Percentiles rank a stretch among this genome's conserved stretches.
Conservation (phyloP, 2,113 vertebrate genomes). For the Triplophysa rosa region DNA sequence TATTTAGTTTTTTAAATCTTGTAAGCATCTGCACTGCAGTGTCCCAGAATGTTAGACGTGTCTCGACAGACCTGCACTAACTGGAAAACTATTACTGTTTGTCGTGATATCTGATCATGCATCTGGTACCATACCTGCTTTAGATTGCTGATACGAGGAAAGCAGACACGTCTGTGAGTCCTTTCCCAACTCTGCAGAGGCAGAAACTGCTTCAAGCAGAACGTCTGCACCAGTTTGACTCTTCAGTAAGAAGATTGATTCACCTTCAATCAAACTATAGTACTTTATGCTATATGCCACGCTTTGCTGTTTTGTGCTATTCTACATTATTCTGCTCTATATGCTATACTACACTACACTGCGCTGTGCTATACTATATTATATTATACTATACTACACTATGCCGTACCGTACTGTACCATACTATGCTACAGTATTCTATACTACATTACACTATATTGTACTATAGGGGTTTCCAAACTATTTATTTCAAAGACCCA, state of each 20-base stretch:
- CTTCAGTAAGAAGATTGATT: slow-evolving; percentile 27
- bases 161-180: slow-evolving; percentile 3
- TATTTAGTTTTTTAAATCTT: neutral
- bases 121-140: neutral
- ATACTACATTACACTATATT: neutral
- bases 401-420: neutral
- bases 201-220: slow-evolving; percentile 21
- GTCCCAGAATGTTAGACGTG: neutral
- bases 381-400: neutral
- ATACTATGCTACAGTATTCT: neutral
- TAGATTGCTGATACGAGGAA: slow-evolving; percentile 14
- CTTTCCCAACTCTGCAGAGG: slow-evolving; percentile 25
- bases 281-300: too few relatives aligned
- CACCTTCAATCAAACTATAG: slow-evolving; percentile 11
- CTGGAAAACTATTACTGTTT: neutral
- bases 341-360: too few relatives aligned
- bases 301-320: too few relatives aligned
- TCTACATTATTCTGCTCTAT: too few relatives aligned
- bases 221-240: slow-evolving; percentile 44
- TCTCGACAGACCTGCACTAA: slow-evolving; percentile 6
- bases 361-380: neutral
- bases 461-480: too few relatives aligned
- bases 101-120: neutral
- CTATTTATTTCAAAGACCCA: too few relatives aligned
- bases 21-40: neutral